Base-by-base conservation (phyloP, 1,140 invertebrate genomes). In the Nomia melanderi region DNA sequence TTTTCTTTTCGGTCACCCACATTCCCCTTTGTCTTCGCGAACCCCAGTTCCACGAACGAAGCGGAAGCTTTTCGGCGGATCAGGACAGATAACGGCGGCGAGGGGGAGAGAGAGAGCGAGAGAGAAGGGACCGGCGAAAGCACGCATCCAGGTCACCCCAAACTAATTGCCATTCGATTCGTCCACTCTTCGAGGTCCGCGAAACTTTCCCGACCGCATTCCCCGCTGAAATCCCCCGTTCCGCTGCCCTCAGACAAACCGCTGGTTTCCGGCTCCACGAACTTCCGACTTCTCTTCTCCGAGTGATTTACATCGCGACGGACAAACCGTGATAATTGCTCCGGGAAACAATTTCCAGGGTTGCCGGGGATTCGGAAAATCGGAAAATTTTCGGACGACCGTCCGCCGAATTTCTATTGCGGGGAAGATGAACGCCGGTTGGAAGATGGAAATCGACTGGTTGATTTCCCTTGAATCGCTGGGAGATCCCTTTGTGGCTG, bases 91-190 rank as follows among this genome's bases (percentile, higher is more conserved):
- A n/a, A 4, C 12, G 14, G 41, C 2, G 41, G 9, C 3, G 27
- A 29, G 11, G 25, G 1, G 27, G 0, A 12, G 14, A 59, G 54
- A 27, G 25, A 25, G 70, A 23, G 8, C 41, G n/a, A 11, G 23
- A 25, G 50, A 54, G n/a, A n/a, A 54, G 44, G 27, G 29, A 57
- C 31, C 56, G 44, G 33, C n/a, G 57, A 64, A 72, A 39, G n/a
- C 77, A 25, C 64, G 31, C 39, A 66, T 78, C 56, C 50, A 29
- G 77, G 77, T 69, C 63, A 67, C 41, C 54, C 27, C 23, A 71
- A 65, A 76, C 77, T 79, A 79, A 79, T 79, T 79, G 72, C 63
- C 63, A 76, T 79, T 67, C 77, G 77, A 79, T 79, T 79, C 77
- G 44, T 76, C 64, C 36, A 69, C 62, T 47, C 72, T 75, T 66